Percentiles rank a stretch among this genome's conserved stretches.
phyloP scores from a whole-genome alignment of 2,888 invertebrate species.

The Pyralis farinalis region DNA sequence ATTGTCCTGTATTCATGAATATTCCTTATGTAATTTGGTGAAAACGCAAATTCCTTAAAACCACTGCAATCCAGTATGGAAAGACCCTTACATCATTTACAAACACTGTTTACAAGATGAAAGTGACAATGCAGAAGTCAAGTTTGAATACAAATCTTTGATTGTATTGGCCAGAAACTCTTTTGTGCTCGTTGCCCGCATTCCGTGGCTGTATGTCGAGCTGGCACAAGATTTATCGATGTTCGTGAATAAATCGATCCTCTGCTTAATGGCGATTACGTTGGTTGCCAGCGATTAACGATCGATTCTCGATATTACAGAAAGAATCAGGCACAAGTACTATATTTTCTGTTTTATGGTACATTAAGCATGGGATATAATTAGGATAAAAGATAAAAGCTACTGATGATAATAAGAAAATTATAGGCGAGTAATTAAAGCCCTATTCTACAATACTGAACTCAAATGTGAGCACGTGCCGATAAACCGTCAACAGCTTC shows the following conservation, averaged over 20 bases:
- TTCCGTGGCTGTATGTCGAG: neutral
- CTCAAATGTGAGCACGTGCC: too few species aligned
- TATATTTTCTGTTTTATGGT: constrained; percentile 7
- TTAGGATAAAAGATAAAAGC: too few species aligned
- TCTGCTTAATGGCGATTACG: constrained; percentile 25
- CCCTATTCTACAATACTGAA: too few species aligned
- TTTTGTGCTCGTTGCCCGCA: constrained; percentile 9
- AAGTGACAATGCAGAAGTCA: constrained; percentile 2
- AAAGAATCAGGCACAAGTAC: constrained; percentile 18
- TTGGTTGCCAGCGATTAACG: constrained; percentile 20
- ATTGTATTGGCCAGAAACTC: neutral
- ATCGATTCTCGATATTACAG: constrained; percentile 4
- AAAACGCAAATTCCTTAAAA: too few species aligned
- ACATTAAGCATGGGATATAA: too few species aligned
- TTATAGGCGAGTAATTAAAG: too few species aligned
- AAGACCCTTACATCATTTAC: too few species aligned
- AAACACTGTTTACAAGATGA: constrained; percentile 8
- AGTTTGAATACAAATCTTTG: neutral
- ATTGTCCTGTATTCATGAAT: too few species aligned
- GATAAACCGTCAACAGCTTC: too few species aligned
- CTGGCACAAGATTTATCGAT: constrained; percentile 23
- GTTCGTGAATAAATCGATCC: constrained; percentile 24
- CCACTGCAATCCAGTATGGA: too few species aligned
- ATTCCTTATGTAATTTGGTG: too few species aligned
- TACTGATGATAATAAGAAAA: too few species aligned